These are phyloP conservation scores for Asobara japonica DNA, from an alignment of 1,140 invertebrate genomes.

Conservation along the genomic window DNA sequence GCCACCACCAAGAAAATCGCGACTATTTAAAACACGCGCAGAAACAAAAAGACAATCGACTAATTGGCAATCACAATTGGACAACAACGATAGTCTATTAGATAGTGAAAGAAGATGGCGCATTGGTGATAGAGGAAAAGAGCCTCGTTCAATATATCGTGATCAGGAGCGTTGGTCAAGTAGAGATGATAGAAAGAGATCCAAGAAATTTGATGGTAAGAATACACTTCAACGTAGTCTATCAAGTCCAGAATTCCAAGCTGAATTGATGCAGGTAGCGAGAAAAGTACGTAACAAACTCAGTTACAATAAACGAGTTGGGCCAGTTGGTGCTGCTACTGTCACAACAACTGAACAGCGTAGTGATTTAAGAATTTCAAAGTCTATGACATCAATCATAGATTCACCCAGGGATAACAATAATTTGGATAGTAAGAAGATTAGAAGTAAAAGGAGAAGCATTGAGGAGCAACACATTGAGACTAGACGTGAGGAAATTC, in stretches of 20 bases:
- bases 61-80: conserved; percentile 42
- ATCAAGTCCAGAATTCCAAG: conserved; percentile 75
- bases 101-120: conserved; percentile 39
- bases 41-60: conserved; percentile 70
- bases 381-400: conserved; percentile 17
- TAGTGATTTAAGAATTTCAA: conserved; percentile 17
- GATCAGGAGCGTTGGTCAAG: conserved; percentile 36
- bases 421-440: conserved; percentile 34
- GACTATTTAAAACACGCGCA: conserved; percentile 78
- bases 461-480: conserved; percentile 26
- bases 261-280: conserved; percentile 74
- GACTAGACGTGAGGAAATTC: conserved; percentile 27
- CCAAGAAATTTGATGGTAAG: conserved; percentile 45
- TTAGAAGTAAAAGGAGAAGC: conserved; percentile 29
- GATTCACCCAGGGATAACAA: conserved; percentile 17
- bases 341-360: conserved; percentile 6
- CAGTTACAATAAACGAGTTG: conserved; percentile 36
- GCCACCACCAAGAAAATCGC: conserved; percentile 69
- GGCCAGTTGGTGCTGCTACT: conserved; percentile 39
- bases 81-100: conserved; percentile 15
- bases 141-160: conserved; percentile 34
- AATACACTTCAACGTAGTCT: conserved; percentile 67
- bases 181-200: conserved; percentile 37
- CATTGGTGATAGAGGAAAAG: conserved; percentile 25
- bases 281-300: conserved; percentile 69